These are phyloP conservation scores for Drosophila emarginata DNA, from an alignment of 2,888 invertebrate species.

Conservation along the genomic window DNA sequence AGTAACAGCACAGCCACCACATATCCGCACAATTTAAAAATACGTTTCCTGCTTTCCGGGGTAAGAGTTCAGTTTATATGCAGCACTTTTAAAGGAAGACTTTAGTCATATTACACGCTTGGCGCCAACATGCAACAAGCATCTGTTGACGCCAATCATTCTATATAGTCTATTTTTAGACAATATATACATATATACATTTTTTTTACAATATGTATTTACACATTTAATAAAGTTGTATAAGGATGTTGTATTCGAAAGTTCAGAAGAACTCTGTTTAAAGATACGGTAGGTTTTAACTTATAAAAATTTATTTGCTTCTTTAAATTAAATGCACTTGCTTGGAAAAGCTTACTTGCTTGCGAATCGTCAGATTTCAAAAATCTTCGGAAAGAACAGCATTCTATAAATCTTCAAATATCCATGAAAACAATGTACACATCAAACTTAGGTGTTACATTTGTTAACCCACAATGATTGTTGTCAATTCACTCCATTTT, in stretches of 20 bases:
- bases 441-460: background rate
- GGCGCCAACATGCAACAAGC: constrained; percentile 30
- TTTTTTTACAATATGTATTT: background rate
- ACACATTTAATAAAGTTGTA: background rate
- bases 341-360: too few relatives aligned
- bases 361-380: too few relatives aligned
- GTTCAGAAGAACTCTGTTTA: too few relatives aligned
- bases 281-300: too few relatives aligned
- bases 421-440: too few relatives aligned
- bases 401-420: too few relatives aligned
- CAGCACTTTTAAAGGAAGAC: background rate
- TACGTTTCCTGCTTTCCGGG: constrained; percentile 82
- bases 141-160: constrained; percentile 24
- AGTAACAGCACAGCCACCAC: constrained; percentile 73
- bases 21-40: constrained; percentile 82
- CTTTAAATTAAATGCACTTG: too few relatives aligned
- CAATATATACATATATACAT: background rate
- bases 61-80: constrained; percentile 62
- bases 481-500: too few relatives aligned
- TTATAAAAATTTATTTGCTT: too few relatives aligned
- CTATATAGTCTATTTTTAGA: background rate
- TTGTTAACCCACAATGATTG: background rate
- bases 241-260: background rate
- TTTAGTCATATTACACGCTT: background rate
- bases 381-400: too few relatives aligned